Conservation (phyloP, 2,797 vertebrate genomes). For the Telmatherina bonti region DNA sequence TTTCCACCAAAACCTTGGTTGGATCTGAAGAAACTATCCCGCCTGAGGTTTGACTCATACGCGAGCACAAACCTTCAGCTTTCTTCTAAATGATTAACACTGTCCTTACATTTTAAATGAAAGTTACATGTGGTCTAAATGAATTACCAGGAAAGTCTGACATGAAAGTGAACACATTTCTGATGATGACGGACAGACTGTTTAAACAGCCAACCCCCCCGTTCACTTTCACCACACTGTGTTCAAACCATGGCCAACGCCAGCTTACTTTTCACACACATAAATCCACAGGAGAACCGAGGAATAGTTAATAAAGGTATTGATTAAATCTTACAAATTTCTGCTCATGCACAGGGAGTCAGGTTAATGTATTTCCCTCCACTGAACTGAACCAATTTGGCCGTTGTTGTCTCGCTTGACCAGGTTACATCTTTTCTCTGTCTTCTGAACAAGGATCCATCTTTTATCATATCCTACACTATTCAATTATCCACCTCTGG, state of each 20-base stretch:
- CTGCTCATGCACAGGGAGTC: background rate
- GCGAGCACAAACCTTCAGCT: background rate
- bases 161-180: background rate
- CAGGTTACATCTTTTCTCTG: constrained; percentile 29
- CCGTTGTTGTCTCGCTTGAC: constrained; percentile 1
- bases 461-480: constrained; percentile 45
- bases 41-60: background rate
- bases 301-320: constrained; percentile 4
- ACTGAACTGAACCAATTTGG: constrained; percentile 7
- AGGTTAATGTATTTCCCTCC: background rate
- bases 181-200: background rate
- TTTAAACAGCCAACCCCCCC: too few relatives aligned
- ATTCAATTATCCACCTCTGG: constrained; percentile 61
- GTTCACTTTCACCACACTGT: too few relatives aligned
- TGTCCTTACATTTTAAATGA: background rate
- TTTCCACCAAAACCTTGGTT: background rate
- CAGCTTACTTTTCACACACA: background rate
- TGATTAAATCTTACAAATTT: constrained; percentile 6
- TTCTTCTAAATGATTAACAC: background rate
- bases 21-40: background rate
- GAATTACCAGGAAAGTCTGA: background rate
- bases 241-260: too few relatives aligned
- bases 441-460: constrained; percentile 38
- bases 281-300: background rate
- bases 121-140: background rate